Evolutionary conservation across 1,140 invertebrate genomes (phyloP).

Genomic region (Caenorhabditis latens): DNA sequence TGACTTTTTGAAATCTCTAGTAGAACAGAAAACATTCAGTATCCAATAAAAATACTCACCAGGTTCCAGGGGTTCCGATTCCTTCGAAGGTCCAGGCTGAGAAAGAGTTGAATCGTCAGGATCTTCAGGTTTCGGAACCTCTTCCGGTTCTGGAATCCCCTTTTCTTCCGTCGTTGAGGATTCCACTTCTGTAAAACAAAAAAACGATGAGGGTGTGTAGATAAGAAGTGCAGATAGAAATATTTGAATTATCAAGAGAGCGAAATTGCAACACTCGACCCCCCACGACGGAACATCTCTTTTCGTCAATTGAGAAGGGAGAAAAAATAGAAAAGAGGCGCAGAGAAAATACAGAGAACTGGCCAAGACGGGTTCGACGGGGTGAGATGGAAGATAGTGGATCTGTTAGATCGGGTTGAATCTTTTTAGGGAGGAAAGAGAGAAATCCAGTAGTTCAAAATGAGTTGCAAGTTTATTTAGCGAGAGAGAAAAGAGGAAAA

Average conservation of each 20-base stretch:
- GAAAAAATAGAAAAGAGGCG: neutral
- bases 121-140: neutral
- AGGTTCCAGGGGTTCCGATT: neutral
- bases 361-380: neutral
- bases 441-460: slow-evolving; percentile 23
- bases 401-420: neutral
- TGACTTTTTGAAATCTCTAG: too few species aligned
- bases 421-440: neutral
- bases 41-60: neutral
- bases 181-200: neutral
- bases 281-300: too few species aligned
- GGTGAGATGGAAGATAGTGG: neutral
- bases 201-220: neutral
- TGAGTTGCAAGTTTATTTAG: slow-evolving; percentile 37
- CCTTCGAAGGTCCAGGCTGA: slow-evolving; percentile 17
- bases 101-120: neutral
- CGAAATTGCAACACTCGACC: neutral
- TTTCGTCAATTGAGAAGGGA: too few species aligned
- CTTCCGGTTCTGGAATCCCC: neutral
- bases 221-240: neutral
- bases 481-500: neutral
- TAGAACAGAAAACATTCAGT: too few species aligned
- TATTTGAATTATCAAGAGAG: slow-evolving; percentile 12
- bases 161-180: neutral
- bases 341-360: neutral